These are phyloP conservation scores for Tenthredo scrophulariae DNA, from an alignment of 2,888 invertebrate species.

Conservation along the genomic window DNA sequence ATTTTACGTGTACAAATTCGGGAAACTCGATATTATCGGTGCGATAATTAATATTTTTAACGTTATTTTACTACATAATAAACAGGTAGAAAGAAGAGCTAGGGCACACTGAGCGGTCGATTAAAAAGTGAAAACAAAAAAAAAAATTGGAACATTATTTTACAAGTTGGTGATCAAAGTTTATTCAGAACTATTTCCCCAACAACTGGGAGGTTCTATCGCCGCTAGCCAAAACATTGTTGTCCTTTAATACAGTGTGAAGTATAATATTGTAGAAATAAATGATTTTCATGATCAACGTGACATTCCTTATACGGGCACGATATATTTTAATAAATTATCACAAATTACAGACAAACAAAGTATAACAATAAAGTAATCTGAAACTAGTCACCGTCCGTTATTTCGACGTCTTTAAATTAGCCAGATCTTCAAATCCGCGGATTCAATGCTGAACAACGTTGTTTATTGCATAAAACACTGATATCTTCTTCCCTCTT, in stretches of 20 bases:
- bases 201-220: not conserved
- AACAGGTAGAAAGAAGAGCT: not conserved
- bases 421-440: not conserved
- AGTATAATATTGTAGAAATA: slow-evolving; percentile 45
- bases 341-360: slow-evolving; percentile 34
- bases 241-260: slow-evolving; percentile 37
- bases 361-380: slow-evolving; percentile 19
- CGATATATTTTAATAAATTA: slow-evolving; percentile 51
- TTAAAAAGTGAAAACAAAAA: not conserved
- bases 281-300: slow-evolving; percentile 41
- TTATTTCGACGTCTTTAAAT: slow-evolving; percentile 24
- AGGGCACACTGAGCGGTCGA: not conserved
- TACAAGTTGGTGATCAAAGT: not conserved
- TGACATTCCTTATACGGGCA: slow-evolving; percentile 48
- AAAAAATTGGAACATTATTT: not conserved
- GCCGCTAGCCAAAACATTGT: slow-evolving; percentile 23
- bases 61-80: slow-evolving; percentile 12
- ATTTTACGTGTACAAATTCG: not conserved
- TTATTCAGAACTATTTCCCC: not conserved
- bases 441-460: not conserved
- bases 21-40: not conserved
- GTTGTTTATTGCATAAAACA: not conserved
- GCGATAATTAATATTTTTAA: not conserved
- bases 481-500: not conserved
- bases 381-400: slow-evolving; percentile 24